phyloP scores from a whole-genome alignment of 2,888 invertebrate species.

The Leptothorax acervorum region DNA sequence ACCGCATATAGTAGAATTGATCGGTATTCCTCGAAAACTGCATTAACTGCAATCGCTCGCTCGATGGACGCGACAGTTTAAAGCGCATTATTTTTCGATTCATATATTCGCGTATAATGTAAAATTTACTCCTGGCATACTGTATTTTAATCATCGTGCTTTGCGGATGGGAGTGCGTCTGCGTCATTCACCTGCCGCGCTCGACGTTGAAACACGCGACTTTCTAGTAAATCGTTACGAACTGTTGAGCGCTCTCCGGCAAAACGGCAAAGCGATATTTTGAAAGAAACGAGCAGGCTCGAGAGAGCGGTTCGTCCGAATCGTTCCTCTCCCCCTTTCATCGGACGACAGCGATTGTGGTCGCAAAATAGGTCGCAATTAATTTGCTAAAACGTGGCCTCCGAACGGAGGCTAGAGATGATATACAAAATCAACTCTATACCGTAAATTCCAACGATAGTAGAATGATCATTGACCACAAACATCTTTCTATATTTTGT shows the following conservation, averaged over 20 bases:
- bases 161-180: not conserved
- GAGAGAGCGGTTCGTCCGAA: constrained; percentile 20
- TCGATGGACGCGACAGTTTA: too few relatives aligned
- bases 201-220: not conserved
- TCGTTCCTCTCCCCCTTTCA: constrained; percentile 7
- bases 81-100: not conserved
- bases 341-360: constrained; percentile 40
- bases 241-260: not conserved
- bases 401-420: not conserved
- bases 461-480: not conserved
- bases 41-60: not conserved
- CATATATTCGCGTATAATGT: not conserved
- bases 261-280: constrained; percentile 10
- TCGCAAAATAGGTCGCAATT: constrained; percentile 50
- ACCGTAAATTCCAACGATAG: not conserved
- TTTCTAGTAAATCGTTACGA: constrained; percentile 33
- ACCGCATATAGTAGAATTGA: not conserved
- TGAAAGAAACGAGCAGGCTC: not conserved
- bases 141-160: not conserved
- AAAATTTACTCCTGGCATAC: not conserved
- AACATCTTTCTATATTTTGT: too few relatives aligned
- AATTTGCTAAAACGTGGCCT: not conserved
- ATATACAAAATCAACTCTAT: not conserved
- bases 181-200: not conserved
- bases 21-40: not conserved